phyloP scores from a whole-genome alignment of 2,113 vertebrate species.

The Heterotilapia buettikoferi region DNA sequence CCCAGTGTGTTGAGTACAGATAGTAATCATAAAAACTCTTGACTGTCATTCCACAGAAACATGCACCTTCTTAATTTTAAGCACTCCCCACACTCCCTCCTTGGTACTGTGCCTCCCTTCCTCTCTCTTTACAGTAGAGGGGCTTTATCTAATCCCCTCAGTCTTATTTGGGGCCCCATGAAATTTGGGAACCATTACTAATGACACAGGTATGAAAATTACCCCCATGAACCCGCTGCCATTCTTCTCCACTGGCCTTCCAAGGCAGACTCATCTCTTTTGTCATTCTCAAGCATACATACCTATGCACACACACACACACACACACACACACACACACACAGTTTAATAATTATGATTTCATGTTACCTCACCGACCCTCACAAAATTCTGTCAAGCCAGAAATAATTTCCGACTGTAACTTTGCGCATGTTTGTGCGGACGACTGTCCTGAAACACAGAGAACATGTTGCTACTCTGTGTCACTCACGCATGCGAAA shows the following conservation, averaged over 20 bases:
- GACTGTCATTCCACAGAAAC: neutral
- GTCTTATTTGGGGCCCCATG: conserved; percentile 44
- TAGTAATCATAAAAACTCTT: neutral
- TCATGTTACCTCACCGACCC: neutral
- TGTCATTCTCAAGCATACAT: neutral
- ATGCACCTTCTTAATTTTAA: neutral
- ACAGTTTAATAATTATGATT: neutral
- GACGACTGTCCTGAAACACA: neutral
- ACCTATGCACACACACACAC: neutral
- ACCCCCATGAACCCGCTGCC: neutral
- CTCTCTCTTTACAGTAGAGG: neutral
- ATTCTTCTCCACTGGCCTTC: neutral
- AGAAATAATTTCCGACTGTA: neutral
- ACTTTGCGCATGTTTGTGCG: neutral
- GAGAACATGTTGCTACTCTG: neutral
- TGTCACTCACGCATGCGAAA: neutral
- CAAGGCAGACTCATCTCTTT: conserved; percentile 2
- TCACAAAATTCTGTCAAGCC: neutral
- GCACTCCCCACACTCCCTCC: neutral
- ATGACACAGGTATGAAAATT: conserved; percentile 69
- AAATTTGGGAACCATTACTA: conserved; percentile 52
- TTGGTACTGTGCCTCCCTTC: neutral
- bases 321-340: neutral
- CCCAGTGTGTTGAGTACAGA: neutral
- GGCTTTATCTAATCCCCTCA: conserved; percentile 32